Evolutionary conservation across 2,113 vertebrate species (phyloP), one percentile per base, ranked within the genome.

Genomic region (Petrocephalus microphthalmus): DNA sequence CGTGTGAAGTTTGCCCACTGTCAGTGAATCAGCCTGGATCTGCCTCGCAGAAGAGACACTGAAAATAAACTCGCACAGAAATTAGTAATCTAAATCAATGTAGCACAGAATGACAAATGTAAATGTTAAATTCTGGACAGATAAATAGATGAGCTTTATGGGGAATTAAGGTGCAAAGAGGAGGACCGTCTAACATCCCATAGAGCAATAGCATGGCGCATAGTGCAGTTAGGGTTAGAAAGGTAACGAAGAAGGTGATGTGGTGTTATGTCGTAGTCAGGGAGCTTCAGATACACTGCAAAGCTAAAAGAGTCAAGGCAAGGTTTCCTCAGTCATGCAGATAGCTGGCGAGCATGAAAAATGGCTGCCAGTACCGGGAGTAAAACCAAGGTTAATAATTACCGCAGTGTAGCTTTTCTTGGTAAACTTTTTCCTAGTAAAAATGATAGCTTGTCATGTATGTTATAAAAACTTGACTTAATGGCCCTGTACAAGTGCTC

Each of bases 1-100:
- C 11, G 45, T 25, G 56, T 84, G n/a, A 85, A 47, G 22, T 52
- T 64, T n/a, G n/a, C 49, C 86, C 88, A 13, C 49, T 54, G 37
- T 87, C 56, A 11, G 4, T 88, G 91, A 90, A 84, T 91, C 89
- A 88, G 85, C 22, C 17, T 84, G 11, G 85, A 37, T 56, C 86
- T 67, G 20, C 37, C 86, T 53, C 85, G 64, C 52, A 74, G 71
- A 78, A 78, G 42, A 78, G 71, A 42, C 71, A 19, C 71, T 42
- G 11, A 78, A 78, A 78, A 78, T 78, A 78, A 33, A 78, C 71
- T 7, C 42, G 37, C 37, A 78, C 71, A 2, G 15, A 2, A 78
- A 78, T 78, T 19, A 78, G 33, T 42, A 19, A 78, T 19, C 71
- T 37, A 19, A 19, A 78, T 78, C 5, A 78, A 42, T 78, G 33